These are phyloP conservation scores for Gallirallus australis DNA, from an alignment of 2,797 vertebrate genomes.

Conservation along the genomic window DNA sequence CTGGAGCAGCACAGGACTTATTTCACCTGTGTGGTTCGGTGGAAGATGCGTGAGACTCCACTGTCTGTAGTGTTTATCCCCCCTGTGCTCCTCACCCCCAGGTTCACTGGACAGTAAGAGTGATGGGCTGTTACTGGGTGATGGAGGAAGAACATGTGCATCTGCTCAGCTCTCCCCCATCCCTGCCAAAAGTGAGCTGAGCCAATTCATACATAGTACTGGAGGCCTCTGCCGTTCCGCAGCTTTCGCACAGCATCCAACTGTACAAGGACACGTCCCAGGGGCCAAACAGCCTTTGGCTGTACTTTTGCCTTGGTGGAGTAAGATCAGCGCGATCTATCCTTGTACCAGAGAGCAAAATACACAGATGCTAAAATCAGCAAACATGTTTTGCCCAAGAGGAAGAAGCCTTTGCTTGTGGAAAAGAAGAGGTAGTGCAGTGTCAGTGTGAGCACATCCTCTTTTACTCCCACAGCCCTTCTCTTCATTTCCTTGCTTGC, in stretches of 20 bases:
- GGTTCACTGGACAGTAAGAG: not conserved
- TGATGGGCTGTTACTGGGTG: not conserved
- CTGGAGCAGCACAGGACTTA: not conserved
- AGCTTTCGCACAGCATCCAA: slow-evolving; percentile 24
- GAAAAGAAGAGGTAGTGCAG: not conserved
- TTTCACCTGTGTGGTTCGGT: not conserved
- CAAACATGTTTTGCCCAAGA: not conserved
- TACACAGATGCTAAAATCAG: not conserved
- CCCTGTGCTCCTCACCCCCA: not conserved
- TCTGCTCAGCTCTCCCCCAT: not conserved
- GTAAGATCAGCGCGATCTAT: not conserved
- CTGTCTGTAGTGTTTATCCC: not conserved
- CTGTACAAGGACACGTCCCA: not conserved
- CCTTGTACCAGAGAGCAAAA: not conserved
- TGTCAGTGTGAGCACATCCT: not conserved
- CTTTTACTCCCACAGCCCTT: not conserved
- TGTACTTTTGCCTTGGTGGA: slow-evolving; percentile 8
- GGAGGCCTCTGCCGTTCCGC: not conserved
- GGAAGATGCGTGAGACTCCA: not conserved
- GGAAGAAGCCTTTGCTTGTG: not conserved
- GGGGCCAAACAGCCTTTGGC: slow-evolving; percentile 32
- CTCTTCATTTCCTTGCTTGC: not conserved
- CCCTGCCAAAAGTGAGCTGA: not conserved
- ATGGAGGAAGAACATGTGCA: not conserved
- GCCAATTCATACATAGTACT: not conserved